Base-by-base conservation (phyloP, 1,140 invertebrate species). In the Goniozus legneri region DNA sequence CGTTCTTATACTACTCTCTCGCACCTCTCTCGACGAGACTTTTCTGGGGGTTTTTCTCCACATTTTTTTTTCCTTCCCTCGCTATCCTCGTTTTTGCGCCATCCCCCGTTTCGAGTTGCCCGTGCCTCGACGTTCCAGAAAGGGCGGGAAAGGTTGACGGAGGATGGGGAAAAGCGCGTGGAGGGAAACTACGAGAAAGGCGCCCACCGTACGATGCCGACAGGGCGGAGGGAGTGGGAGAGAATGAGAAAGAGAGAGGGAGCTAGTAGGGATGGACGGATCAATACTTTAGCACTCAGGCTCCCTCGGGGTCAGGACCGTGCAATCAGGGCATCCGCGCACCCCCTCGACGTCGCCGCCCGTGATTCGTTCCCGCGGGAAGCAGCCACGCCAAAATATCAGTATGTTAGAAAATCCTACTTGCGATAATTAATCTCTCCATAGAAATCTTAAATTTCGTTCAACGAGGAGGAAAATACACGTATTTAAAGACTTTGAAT, bases 251-350 rank as follows among this genome's bases (percentile, higher is more conserved):
- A 4, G 24, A 27, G 4, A 10, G 24, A 6, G 4, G 24, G 4
- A 6, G 24, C 24, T 4, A 27, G 4, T 27, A 27, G 41, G 52
- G 48, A 24, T 33, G 42, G 47, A 31, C 46, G 47, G 61, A 64
- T 64, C 62, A 64, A 64, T 64, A 64, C 62, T 58, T 52, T 55
- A 59, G 60, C 51, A 64, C 60, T 56, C 50, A 34, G 50, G 47
- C 51, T 57, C 61, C 48, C 49, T 51, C 47, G 56, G 44, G 51
- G 50, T 59, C 57, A 59, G 57, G 57, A 51, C 51, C 57, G 57
- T 59, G 50, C 31, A 49, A 54, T 58, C 49, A 44, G 50, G 51
- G 54, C 46, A 55, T 37, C 44, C 47, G 44, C 44, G 41, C 24
- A 27, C 24, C 24, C 24, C 24, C 24, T 27, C 24, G n/a, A n/a